phyloP scores from a whole-genome alignment of 1,140 invertebrate species.

The Cydia splendana region DNA sequence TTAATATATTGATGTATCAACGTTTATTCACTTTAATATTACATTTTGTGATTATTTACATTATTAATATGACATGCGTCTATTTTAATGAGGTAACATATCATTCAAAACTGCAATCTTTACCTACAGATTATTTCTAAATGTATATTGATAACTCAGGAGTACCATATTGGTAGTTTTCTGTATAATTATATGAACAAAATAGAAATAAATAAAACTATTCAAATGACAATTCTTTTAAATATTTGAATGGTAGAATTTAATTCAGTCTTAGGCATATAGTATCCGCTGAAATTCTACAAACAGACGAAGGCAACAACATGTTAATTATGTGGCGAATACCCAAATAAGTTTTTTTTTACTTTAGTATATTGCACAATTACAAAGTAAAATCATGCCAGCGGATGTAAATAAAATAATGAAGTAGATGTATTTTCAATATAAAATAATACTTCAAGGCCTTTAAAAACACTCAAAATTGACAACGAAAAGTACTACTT shows the following conservation, averaged over 20 bases:
- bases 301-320: background rate
- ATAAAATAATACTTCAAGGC: constrained; percentile 30
- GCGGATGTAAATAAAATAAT: constrained; percentile 24
- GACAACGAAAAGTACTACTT: constrained; percentile 28
- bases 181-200: constrained; percentile 17
- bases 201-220: constrained; percentile 28
- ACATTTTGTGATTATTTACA: constrained; percentile 24
- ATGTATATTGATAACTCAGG: constrained; percentile 7
- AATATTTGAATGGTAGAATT: constrained; percentile 27
- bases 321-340: background rate
- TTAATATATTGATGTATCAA: background rate
- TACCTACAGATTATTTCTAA: constrained; percentile 4
- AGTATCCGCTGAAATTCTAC: constrained; percentile 6
- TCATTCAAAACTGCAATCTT: constrained; percentile 24
- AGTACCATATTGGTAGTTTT: constrained; percentile 1
- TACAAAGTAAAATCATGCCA: background rate
- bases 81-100: constrained; percentile 32
- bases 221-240: constrained; percentile 15
- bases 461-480: constrained; percentile 15
- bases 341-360: background rate
- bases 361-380: background rate
- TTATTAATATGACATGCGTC: constrained; percentile 23
- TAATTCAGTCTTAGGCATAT: constrained; percentile 24
- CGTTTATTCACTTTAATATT: constrained; percentile 28
- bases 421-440: constrained; percentile 12